phyloP scores from a whole-genome alignment of 1,140 invertebrate species.

The Diprion similis region DNA sequence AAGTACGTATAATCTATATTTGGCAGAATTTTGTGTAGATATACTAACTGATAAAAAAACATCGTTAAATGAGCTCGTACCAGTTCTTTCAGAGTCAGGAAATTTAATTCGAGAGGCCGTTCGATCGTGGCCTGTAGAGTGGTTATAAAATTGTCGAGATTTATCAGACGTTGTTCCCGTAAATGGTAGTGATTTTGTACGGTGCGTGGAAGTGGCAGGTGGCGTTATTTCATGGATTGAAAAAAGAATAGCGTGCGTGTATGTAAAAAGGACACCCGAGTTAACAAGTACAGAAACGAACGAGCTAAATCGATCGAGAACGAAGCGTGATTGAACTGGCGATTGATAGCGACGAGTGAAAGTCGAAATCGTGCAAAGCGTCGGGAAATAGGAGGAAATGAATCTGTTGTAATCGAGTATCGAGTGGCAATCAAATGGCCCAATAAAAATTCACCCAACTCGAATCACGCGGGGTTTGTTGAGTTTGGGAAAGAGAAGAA shows the following conservation, averaged over 20 bases:
- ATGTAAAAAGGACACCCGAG: not conserved
- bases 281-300: not conserved
- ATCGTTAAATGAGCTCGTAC: not conserved
- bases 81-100: no score
- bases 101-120: no score
- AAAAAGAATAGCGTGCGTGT: no score
- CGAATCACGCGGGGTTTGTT: no score
- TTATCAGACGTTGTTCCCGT: not conserved
- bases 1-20: no score
- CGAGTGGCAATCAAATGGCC: not conserved
- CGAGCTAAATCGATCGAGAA: not conserved
- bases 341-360: not conserved
- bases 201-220: not conserved
- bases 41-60: no score
- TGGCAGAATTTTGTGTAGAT: no score
- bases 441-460: no score
- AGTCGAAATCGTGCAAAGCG: not conserved
- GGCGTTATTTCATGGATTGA: not conserved
- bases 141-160: not conserved
- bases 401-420: not conserved
- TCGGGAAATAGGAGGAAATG: not conserved
- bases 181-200: not conserved
- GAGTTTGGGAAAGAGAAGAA: no score
- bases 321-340: constrained; percentile 1
- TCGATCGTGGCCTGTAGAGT: no score